phyloP scores from a whole-genome alignment of 2,113 vertebrate species.

The Pandion haliaetus region DNA sequence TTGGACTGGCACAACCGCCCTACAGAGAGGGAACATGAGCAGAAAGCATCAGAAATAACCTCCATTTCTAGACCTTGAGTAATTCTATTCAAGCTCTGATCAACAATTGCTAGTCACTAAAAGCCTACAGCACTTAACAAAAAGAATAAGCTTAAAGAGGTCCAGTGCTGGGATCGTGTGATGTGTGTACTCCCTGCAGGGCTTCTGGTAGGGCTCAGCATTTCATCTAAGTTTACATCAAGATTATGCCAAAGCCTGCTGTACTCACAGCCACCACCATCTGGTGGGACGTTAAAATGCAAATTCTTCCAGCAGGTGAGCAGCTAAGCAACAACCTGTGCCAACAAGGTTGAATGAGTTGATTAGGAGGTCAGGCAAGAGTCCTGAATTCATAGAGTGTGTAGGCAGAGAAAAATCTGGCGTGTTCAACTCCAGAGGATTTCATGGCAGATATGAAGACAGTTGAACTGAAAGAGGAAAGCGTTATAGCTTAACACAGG shows the following conservation, averaged over 20 bases:
- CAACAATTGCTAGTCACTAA: neutral
- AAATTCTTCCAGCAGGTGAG: neutral
- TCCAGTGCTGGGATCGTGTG: neutral
- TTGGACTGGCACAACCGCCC: constrained; percentile 86
- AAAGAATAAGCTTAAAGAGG: neutral
- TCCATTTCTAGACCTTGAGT: neutral
- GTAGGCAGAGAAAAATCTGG: neutral
- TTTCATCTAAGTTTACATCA: neutral
- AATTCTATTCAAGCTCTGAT: neutral
- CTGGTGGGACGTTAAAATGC: neutral
- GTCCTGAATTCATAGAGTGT: neutral
- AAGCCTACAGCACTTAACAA: neutral
- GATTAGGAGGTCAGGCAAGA: neutral
- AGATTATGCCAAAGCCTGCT: neutral
- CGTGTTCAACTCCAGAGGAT: neutral
- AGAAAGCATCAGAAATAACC: neutral
- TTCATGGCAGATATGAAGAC: neutral
- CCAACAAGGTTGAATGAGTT: neutral
- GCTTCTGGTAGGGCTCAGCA: neutral
- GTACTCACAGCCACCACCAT: neutral
- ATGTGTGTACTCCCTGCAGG: neutral
- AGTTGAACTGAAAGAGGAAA: neutral
- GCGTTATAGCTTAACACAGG: neutral
- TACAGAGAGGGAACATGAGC: constrained; percentile 39
- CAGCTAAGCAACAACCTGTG: neutral